Base-by-base conservation (phyloP, 2,888 invertebrate species). In the Smittia aterrima region DNA sequence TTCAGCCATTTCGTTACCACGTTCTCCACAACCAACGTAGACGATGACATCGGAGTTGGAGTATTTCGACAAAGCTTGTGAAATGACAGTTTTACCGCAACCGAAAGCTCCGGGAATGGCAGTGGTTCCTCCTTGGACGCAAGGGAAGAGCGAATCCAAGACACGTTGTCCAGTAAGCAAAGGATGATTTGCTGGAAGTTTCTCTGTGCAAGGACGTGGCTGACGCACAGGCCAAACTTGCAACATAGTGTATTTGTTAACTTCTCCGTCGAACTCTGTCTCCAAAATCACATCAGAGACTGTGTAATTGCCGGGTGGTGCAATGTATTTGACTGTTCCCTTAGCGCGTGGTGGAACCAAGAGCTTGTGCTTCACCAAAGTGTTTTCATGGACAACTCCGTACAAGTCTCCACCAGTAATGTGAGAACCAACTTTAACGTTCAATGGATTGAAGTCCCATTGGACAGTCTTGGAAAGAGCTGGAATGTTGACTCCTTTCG, bases 1-100 rank as follows among this genome's bases (percentile, higher is more conserved):
- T 85, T 99, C 99, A 79, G 98, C 96, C 99, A 99, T 99, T 88
- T 99, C 99, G 86, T 99, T 99, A 86, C 93, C 99, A 86, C 99
- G 92, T 87, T 99, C 99, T 75, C 99, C 99, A 85, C 99, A 99
- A 76, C 99, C 99, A 77, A 99, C 99, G 86, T 99, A 99, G 80
- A 99, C 85, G 84, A 99, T 99, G 81, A 98, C 96, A 84, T 99
- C 98, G 74, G 97, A 98, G 87, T 99, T 99, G 82, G 98, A 98
- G 85, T 96, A 99, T 85, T 99, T 99, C 80, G 98, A 99, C 76
- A 99, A 86, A 1, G 99, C 95, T 85, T 99, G 99, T 4, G 98
- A 99, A 85, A 99, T 99, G 80, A 99, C 99, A 83, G 99, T 99
- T 87, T 99, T 99, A 79, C 99, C 99, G 85, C 99, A 99, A 84